Evolutionary conservation across 1,140 invertebrate genomes (phyloP), one percentile per base, ranked within the genome.

Genomic region (Subanguina moxae): DNA sequence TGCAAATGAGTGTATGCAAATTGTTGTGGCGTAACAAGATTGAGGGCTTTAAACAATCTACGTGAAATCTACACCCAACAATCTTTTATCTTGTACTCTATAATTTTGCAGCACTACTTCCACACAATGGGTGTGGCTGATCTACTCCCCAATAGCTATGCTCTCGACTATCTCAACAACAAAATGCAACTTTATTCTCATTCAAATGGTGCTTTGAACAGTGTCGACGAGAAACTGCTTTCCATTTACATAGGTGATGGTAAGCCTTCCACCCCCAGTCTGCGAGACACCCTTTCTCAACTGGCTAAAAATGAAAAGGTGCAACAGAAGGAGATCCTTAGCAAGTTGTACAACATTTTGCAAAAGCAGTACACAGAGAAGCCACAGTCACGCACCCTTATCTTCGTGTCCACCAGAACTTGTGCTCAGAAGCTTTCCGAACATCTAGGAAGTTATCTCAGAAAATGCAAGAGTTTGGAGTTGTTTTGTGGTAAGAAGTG

Each of bases 341-440:
- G 57, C 27, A 30, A 58, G 56, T 48, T 70, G 8, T 48, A 70
- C 28, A n/a, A 65, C 38, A 70, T 66, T 45, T 62, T 77, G 15
- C 5, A 11, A 15, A 46, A 63, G 25, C 68, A 76, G 52, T 77
- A 75, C 43, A 56, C 15, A 11, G 23, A 45, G 5, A 43, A 78
- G 1, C 52, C 57, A 21, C 62, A 78, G 15, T 67, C 75, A 7
- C 64, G 76, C 0, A 59, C 70, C 9, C 45, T 77, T 13, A 77
- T 77, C 61, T 77, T 77, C 46, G 76, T 77, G 1, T 28, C 74
- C 13, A 74, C 62, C 11, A 58, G 75, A 45, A 57, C 42, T 43
- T 70, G 43, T 21, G 67, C 67, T 25, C 43, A 57, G 57, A 57
- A 64, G 19, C 27, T 70, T 28, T 21, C 62, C 38, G 57, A 65